A percentile compares a stretch with the other conserved stretches of the same genome.
phyloP scores from a whole-genome alignment of 2,113 vertebrate genomes.

The Irena cyanogastra region DNA sequence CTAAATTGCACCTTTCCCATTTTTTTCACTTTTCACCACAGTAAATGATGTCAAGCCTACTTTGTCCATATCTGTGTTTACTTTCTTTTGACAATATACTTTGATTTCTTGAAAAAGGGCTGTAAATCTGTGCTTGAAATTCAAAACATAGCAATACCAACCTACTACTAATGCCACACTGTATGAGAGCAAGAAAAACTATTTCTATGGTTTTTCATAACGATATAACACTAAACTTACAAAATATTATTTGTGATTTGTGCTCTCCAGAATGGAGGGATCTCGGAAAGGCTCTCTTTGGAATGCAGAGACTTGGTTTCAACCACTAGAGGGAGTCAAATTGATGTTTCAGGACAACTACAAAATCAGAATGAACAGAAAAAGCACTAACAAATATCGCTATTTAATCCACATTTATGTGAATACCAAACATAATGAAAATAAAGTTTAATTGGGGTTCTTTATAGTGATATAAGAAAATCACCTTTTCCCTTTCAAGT shows the following conservation, averaged over 20 bases:
- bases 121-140: neutral
- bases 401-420: neutral
- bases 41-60: neutral
- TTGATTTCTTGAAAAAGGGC: neutral
- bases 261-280: neutral
- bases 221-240: neutral
- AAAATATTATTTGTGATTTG: neutral
- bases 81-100: neutral
- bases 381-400: neutral
- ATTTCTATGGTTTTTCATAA: neutral
- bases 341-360: neutral
- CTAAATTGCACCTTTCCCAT: neutral
- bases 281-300: neutral
- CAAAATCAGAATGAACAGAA: neutral
- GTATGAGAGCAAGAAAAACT: neutral
- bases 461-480: neutral
- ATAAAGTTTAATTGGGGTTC: neutral
- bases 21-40: neutral
- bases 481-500: neutral
- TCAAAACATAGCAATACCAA: neutral
- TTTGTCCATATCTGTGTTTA: neutral
- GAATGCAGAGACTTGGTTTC: neutral
- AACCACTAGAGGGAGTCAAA: conserved; percentile 43
- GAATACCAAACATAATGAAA: neutral
- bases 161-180: neutral